A percentile compares a stretch with the other conserved stretches of the same genome.
These are phyloP conservation scores for Acromyrmex charruanus DNA, from an alignment of 1,140 invertebrate species.

Conservation along the genomic window DNA sequence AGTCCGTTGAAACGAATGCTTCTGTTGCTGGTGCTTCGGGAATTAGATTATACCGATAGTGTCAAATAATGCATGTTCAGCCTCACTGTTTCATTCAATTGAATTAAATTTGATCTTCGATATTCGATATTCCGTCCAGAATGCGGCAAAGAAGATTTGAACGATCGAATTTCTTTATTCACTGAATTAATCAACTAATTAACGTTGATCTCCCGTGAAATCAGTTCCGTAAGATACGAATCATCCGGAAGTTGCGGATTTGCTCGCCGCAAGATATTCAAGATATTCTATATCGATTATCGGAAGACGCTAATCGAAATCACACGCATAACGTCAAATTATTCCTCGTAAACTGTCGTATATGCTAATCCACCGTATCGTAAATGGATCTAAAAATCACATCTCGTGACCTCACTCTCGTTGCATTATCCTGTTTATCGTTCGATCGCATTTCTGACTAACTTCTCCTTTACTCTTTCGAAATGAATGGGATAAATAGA, in stretches of 20 bases:
- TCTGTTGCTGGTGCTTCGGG: background rate
- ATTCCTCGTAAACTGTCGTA: background rate
- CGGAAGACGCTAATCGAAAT: constrained; percentile 40
- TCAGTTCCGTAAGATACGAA: background rate
- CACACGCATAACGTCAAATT: constrained; percentile 15
- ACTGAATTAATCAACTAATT: background rate
- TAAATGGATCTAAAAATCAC: constrained; percentile 22
- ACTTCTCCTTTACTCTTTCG: background rate
- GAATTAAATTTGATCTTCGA: constrained; percentile 19
- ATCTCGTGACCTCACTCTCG: background rate
- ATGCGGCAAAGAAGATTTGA: background rate
- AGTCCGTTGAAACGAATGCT: background rate
- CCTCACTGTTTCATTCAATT: background rate
- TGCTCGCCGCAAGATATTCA: background rate
- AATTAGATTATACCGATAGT: background rate
- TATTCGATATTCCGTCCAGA: background rate
- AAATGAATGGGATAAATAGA: background rate
- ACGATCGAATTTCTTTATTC: background rate
- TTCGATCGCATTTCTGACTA: background rate
- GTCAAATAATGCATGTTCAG: background rate
- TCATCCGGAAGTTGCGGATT: background rate
- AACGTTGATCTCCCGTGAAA: background rate
- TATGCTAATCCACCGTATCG: background rate
- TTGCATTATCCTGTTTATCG: background rate
- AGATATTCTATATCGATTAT: constrained; percentile 9